These are phyloP conservation scores for Aplodontia rufa DNA, from an alignment of 2,113 vertebrate species.

Conservation along the genomic window DNA sequence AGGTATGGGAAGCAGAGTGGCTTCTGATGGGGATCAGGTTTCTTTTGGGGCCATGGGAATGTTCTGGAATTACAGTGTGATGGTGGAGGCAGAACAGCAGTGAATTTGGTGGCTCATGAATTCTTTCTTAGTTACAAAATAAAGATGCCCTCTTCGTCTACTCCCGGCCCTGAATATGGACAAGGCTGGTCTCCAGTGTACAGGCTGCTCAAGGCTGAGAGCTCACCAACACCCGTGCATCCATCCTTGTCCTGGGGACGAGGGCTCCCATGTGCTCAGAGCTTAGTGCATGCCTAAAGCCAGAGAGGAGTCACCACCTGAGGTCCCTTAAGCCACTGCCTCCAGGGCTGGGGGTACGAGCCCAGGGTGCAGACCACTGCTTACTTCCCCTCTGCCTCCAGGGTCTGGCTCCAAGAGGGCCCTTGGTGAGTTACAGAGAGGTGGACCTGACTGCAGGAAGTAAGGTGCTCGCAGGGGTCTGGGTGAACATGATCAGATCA, in stretches of 20 bases:
- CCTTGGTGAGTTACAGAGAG: background rate
- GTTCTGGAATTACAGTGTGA: background rate
- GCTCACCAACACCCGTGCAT: background rate
- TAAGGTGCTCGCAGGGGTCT: background rate
- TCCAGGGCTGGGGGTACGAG: background rate
- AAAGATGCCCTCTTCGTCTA: fast-evolving
- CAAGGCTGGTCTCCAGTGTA: too few relatives aligned
- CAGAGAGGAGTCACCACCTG: fast-evolving
- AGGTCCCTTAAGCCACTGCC: background rate
- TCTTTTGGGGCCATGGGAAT: background rate
- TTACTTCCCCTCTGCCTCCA: background rate
- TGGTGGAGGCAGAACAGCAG: too few relatives aligned
- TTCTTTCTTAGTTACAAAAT: background rate
- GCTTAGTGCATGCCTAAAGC: background rate
- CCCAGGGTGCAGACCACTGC: fast-evolving
- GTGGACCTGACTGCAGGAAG: background rate
- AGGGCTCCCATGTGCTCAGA: background rate
- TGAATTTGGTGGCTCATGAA: fast-evolving
- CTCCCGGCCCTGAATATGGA: fast-evolving
- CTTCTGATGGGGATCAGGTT: background rate
- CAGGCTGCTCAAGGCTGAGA: background rate
- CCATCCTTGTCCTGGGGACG: background rate
- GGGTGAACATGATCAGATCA: background rate
- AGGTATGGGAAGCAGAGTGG: too few relatives aligned
- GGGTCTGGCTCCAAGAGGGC: background rate